Evolutionary conservation across 92 coral and sea anemone species (phyloP).

Genomic region (Diadumene lineata): DNA sequence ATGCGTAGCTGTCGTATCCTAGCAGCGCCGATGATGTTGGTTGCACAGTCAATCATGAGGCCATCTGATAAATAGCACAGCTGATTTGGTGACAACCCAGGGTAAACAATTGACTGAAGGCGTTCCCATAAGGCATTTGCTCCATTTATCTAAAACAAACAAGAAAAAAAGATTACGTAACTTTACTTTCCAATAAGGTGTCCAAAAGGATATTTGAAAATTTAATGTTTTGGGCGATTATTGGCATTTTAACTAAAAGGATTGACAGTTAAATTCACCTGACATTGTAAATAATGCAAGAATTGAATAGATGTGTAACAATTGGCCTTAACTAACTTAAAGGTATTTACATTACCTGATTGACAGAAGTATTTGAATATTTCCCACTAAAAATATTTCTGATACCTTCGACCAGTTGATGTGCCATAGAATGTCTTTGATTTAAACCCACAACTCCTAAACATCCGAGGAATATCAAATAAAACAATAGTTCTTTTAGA

Average conservation of each 20-base stretch:
- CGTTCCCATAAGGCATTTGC: constrained; percentile 55
- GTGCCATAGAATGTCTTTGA: constrained; percentile 22
- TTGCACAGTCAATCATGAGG: constrained; percentile 59
- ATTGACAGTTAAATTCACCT: too few relatives aligned
- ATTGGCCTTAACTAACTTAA: neutral
- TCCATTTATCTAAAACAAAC: constrained; percentile 1
- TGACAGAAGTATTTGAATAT: neutral
- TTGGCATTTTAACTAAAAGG: too few relatives aligned
- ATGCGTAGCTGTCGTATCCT: constrained; percentile 79
- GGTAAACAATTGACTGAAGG: constrained; percentile 40
- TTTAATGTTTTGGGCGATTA: too few relatives aligned
- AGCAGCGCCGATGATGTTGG: constrained; percentile 76
- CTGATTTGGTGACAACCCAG: constrained; percentile 51
- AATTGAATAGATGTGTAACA: too few relatives aligned
- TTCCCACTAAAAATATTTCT: constrained; percentile 21
- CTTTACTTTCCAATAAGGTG: neutral
- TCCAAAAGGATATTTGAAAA: too few relatives aligned
- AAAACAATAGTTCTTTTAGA: constrained; percentile 32
- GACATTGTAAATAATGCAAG: too few relatives aligned
- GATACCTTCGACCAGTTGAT: constrained; percentile 18
- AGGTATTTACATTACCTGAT: constrained; percentile 28
- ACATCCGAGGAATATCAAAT: constrained; percentile 37
- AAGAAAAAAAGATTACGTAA: neutral
- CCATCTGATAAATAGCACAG: constrained; percentile 53
- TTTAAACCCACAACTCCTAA: constrained; percentile 27